Base-by-base conservation (phyloP, 2,797 vertebrate species). In the Lepus oiostolus region DNA sequence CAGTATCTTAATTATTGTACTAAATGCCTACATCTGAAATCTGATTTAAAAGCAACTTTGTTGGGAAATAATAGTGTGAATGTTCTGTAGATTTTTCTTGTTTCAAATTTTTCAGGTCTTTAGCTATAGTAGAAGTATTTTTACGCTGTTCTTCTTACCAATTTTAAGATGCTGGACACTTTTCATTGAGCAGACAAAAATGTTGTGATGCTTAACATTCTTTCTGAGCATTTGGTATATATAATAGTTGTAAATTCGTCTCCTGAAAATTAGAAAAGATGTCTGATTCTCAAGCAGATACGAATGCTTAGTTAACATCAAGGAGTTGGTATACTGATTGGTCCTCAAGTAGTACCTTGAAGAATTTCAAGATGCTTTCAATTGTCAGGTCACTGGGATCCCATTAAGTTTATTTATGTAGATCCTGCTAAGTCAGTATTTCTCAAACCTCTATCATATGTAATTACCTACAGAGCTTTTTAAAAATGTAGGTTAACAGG, bases 221-320 rank as follows among this genome's bases (percentile, higher is more conserved):
- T 86, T 88, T 79, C 62, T 85, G 63, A 82, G 58, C 19, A 85
- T 76, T 50, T 88, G 32, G 9, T 62, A 58, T 76, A 58, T 76
- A 42, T 42, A 63, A 5, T 80, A 82, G 28, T 88, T 90, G 12
- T 85, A 22, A 75, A 70, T 88, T 93, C 75, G 30, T 68, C 60
- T 74, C 26, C 54, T 47, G 24, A 80, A 90, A 90, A 63, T 74
- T 22, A 60, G 65, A 58, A 80, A 87, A 26, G 6, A 21, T 80
- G 22, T 72, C 42, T 47, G 42, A 47, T 8, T 47, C 42, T 47
- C 42, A 47, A 47, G 9, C 42, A 17, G 21, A 60, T 16, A n/a
- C 75, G 75, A 80, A n/a, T 88, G 11, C 70, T 89, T 93, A 17
- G 52, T 81, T 94, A 85, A 52, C 19, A 72, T 86, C 74, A 88